phyloP scores from a whole-genome alignment of 1,140 invertebrate species.

The Ladona fulva region DNA sequence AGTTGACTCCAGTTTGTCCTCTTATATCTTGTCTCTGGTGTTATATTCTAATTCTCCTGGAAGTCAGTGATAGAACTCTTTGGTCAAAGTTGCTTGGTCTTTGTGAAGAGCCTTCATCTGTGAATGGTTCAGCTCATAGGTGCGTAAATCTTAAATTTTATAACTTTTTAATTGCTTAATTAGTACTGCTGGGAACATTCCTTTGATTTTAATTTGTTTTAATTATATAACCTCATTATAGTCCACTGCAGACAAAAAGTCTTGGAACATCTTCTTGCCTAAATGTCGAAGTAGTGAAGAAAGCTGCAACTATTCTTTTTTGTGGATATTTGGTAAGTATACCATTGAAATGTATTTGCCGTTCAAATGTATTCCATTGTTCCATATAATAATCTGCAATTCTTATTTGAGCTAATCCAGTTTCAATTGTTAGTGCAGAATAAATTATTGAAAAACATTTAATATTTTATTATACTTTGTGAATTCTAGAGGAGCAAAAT shows the following conservation, averaged over 20 bases:
- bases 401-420: no score
- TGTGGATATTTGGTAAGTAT: conserved; percentile 58
- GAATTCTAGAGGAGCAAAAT: no score
- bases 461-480: no score
- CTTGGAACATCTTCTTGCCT: conserved; percentile 28
- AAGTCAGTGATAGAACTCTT: conserved; percentile 49
- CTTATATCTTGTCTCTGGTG: conserved; percentile 59
- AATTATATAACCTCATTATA: conserved; percentile 17
- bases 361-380: no score
- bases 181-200: no score
- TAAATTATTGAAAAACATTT: no score
- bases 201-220: background rate
- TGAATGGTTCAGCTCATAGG: background rate
- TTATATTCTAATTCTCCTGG: conserved; percentile 56
- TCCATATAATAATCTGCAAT: no score
- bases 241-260: background rate
- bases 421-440: no score
- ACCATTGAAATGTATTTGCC: no score
- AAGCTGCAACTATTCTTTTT: conserved; percentile 51
- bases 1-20: conserved; percentile 42
- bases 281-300: conserved; percentile 46
- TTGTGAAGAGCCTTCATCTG: background rate
- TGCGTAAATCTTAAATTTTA: background rate
- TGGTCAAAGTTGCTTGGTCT: conserved; percentile 47
- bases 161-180: background rate